A percentile compares a stretch with the other conserved stretches of the same genome.
Conservation (phyloP, 2,113 vertebrate species). For the Heptranchias perlo region DNA sequence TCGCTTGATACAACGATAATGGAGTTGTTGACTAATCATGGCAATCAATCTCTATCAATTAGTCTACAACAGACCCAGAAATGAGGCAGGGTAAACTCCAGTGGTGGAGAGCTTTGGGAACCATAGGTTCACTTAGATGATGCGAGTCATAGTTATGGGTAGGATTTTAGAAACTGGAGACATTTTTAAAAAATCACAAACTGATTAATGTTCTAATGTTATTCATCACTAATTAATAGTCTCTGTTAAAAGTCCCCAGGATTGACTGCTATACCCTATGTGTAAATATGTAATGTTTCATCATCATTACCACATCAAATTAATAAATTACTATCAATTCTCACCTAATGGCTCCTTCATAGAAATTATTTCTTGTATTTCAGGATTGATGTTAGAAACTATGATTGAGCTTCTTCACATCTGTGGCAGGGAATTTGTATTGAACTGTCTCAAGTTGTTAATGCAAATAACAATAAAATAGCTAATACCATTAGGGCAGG, state of each 20-base stretch:
- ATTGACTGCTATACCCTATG: neutral
- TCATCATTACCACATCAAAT: conserved; percentile 26
- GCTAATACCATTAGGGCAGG: neutral
- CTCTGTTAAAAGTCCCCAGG: neutral
- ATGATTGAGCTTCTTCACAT: neutral
- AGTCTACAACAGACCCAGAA: neutral
- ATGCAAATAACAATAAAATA: neutral
- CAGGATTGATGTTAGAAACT: neutral
- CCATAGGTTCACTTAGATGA: neutral
- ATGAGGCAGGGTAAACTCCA: neutral
- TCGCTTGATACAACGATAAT: neutral
- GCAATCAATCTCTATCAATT: neutral
- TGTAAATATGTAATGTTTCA: conserved; percentile 34
- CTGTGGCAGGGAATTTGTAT: neutral
- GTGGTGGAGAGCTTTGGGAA: neutral
- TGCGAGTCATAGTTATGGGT: neutral
- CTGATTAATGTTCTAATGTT: neutral
- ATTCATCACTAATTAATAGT: neutral
- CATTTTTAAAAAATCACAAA: neutral
- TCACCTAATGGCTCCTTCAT: neutral
- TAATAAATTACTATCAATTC: conserved; percentile 11
- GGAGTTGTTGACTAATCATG: neutral
- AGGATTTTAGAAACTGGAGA: neutral
- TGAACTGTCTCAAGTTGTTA: neutral
- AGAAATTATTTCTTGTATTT: neutral